Percentiles rank a stretch among this genome's conserved stretches.
These are phyloP conservation scores for Rhynchopsitta pachyrhyncha DNA, from an alignment of 2,113 vertebrate species.

Conservation along the genomic window DNA sequence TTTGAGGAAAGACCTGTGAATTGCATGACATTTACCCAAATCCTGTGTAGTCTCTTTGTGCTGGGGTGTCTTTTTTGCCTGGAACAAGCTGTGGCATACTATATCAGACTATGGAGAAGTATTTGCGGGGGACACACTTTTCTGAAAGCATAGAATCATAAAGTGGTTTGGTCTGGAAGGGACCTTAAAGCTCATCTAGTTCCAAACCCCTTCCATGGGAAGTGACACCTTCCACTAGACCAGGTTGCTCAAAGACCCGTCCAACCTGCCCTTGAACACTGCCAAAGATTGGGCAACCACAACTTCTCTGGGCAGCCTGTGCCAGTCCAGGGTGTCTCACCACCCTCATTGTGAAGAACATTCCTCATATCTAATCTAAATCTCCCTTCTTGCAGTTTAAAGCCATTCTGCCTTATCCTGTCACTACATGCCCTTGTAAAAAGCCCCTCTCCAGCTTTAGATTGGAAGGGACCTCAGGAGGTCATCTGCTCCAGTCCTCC, in stretches of 20 bases:
- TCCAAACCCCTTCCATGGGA: neutral
- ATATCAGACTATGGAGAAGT: rapidly evolving
- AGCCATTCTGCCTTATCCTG: neutral
- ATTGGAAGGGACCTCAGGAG: neutral
- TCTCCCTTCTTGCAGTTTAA: neutral
- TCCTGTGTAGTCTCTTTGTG: neutral
- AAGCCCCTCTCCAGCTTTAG: neutral
- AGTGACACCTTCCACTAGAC: neutral
- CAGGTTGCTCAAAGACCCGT: neutral
- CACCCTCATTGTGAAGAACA: neutral
- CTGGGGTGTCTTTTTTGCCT: neutral
- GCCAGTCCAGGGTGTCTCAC: neutral
- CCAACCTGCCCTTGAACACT: neutral
- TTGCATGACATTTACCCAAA: neutral
- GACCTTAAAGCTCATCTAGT: neutral
- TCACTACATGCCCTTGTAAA: neutral
- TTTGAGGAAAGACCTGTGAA: neutral
- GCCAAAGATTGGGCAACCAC: neutral
- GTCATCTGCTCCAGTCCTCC: neutral
- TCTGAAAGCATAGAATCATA: neutral
- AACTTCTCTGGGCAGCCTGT: neutral
- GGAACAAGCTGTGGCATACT: neutral
- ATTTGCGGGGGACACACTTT: neutral
- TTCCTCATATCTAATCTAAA: neutral
- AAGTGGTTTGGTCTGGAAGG: neutral